Evolutionary conservation across 2,113 vertebrate genomes (phyloP).

Genomic region (Pterophyllum scalare): DNA sequence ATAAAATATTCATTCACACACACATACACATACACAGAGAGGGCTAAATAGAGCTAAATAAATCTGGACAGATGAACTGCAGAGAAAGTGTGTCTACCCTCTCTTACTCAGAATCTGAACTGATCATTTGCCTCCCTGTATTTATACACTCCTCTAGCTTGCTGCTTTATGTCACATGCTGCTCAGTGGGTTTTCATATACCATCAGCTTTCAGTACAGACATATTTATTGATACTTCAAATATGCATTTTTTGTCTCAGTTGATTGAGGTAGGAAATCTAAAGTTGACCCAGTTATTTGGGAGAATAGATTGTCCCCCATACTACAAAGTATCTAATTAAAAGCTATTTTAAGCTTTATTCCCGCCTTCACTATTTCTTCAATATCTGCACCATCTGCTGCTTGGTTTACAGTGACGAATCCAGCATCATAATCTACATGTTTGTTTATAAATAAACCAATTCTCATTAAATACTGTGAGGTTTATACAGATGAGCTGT

Average conservation of each 20-base stretch:
- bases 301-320: slow-evolving; percentile 44
- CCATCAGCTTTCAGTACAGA: neutral
- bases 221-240: neutral
- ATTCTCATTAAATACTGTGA: slow-evolving; percentile 61
- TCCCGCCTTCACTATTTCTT: slow-evolving; percentile 4
- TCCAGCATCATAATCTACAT: slow-evolving; percentile 28
- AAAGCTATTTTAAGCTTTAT: slow-evolving; percentile 23
- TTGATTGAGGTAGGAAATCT: slow-evolving; percentile 11
- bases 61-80: slow-evolving; percentile 18
- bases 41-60: neutral
- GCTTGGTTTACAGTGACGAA: slow-evolving; percentile 8
- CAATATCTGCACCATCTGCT: slow-evolving; percentile 50
- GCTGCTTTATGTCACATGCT: slow-evolving; percentile 10
- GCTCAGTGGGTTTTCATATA: slow-evolving; percentile 7
- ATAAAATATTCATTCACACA: slow-evolving; percentile 43
- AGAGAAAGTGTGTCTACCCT: slow-evolving; percentile 8
- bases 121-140: slow-evolving; percentile 1
- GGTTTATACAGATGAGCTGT: slow-evolving; percentile 30
- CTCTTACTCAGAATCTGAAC: slow-evolving; percentile 14
- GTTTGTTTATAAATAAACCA: slow-evolving; percentile 36
- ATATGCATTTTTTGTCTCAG: neutral
- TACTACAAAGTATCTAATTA: slow-evolving; percentile 55
- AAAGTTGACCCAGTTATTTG: slow-evolving; percentile 60
- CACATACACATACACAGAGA: neutral
- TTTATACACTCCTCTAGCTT: neutral